Conservation (phyloP, 2,797 vertebrate genomes). For the Melopsittacus undulatus region DNA sequence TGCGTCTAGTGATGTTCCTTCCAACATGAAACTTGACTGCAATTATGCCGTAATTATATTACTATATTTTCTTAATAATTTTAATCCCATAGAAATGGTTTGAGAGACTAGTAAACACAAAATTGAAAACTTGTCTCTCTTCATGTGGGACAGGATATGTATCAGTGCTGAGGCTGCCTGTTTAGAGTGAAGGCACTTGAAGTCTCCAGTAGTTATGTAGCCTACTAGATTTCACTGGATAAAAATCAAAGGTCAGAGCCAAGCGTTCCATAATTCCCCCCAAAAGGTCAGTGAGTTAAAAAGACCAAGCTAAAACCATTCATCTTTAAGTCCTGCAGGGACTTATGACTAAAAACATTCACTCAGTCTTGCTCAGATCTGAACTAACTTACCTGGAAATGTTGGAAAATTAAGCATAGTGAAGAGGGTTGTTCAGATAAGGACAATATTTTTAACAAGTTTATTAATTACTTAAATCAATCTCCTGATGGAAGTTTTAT, state of each 20-base stretch:
- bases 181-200: background rate
- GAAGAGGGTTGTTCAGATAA: background rate
- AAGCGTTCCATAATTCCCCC: background rate
- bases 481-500: background rate
- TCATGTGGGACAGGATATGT: background rate
- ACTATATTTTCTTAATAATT: background rate
- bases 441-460: background rate
- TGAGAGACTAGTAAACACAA: background rate
- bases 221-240: background rate
- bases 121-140: background rate
- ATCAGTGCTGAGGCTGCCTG: background rate
- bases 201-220: background rate
- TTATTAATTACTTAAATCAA: background rate
- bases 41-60: background rate
- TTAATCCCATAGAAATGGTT: background rate
- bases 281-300: background rate
- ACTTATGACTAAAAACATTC: background rate
- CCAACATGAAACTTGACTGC: background rate
- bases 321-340: background rate
- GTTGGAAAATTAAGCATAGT: background rate
- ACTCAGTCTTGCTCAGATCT: background rate
- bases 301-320: background rate
- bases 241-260: background rate
- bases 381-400: background rate
- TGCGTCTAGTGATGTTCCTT: background rate